Percentiles rank a stretch among this genome's conserved stretches.
Evolutionary conservation across 2,113 vertebrate species (phyloP).

Genomic region (Seriola quinqueradiata): DNA sequence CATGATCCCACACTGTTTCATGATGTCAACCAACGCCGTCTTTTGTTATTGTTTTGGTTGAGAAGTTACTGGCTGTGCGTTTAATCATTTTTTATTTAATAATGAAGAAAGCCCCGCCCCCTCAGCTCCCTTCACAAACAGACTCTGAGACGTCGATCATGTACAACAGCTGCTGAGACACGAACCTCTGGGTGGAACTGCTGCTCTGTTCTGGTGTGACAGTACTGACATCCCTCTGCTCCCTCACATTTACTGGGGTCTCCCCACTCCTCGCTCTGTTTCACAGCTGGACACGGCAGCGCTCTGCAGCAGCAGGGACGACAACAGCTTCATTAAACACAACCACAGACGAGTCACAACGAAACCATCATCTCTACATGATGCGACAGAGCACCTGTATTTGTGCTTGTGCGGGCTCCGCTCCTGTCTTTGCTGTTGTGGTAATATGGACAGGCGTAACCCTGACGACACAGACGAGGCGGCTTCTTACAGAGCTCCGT

Average conservation of each 20-base stretch:
- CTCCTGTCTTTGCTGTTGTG: slow-evolving; percentile 98
- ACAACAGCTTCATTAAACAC: background rate
- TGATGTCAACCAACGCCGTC: too few relatives aligned
- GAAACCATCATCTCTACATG: background rate
- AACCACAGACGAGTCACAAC: background rate
- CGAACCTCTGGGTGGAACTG: slow-evolving; percentile 98
- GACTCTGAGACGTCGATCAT: too few relatives aligned
- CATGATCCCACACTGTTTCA: too few relatives aligned
- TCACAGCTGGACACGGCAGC: slow-evolving; percentile 94
- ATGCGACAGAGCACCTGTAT: slow-evolving; percentile 89
- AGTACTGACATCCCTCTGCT: slow-evolving; percentile 94
- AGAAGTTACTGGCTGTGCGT: too few relatives aligned
- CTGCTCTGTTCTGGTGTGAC: slow-evolving; percentile 97
- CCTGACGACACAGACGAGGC: slow-evolving; percentile 96
- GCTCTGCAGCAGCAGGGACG: slow-evolving; percentile 81
- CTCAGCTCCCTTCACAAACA: too few relatives aligned
- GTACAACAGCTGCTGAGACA: background rate
- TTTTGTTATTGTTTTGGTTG: too few relatives aligned
- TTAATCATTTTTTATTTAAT: too few relatives aligned
- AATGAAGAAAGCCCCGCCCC: too few relatives aligned
- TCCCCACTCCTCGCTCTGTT: slow-evolving; percentile 98
- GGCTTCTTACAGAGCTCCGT: slow-evolving; percentile 99
- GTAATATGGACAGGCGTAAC: slow-evolving; percentile 98
- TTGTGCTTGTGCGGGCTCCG: slow-evolving; percentile 97
- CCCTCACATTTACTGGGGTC: slow-evolving; percentile 98